Evolutionary conservation across 2,888 invertebrate genomes (phyloP).

Genomic region (Iselma pallidipennis): DNA sequence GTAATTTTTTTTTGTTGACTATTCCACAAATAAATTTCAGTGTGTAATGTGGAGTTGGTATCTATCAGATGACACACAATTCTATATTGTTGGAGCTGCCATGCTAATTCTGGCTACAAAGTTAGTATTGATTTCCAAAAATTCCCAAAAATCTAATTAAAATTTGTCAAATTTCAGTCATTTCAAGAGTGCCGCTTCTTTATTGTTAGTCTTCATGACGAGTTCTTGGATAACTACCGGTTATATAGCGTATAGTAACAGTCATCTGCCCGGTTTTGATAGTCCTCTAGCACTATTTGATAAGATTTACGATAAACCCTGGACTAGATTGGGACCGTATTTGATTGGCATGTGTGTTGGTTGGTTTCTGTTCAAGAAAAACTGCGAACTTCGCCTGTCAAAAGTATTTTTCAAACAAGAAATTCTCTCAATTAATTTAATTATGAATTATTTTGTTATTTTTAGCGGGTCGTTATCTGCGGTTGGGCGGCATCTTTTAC

Average conservation of each 20-base stretch:
- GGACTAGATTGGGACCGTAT: conserved; percentile 84
- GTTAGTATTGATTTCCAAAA: too few relatives aligned
- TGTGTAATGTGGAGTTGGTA: conserved; percentile 95
- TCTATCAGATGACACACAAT: conserved; percentile 84
- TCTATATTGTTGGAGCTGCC: conserved; percentile 80
- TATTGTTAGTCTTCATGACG: conserved; percentile 68
- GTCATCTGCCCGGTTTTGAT: conserved; percentile 76
- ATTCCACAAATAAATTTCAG: too few relatives aligned
- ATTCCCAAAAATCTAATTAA: neutral
- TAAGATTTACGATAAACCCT: conserved; percentile 88
- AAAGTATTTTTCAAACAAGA: too few relatives aligned
- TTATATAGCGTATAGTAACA: conserved; percentile 76
- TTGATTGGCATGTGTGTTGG: conserved; percentile 83
- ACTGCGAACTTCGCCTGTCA: conserved; percentile 75
- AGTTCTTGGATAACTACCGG: conserved; percentile 82
- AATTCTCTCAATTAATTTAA: too few relatives aligned
- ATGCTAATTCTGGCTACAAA: conserved; percentile 78
- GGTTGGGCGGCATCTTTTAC: conserved; percentile 73
- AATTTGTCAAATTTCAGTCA: conserved; percentile 65
- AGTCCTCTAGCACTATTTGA: conserved; percentile 85
- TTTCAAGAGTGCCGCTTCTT: conserved; percentile 73
- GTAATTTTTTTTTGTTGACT: too few relatives aligned
- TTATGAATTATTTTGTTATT: too few relatives aligned
- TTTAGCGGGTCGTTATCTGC: conserved; percentile 65
- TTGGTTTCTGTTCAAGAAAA: conserved; percentile 81